phyloP scores from a whole-genome alignment of 2,113 vertebrate species.

The Phodopus roborovskii region DNA sequence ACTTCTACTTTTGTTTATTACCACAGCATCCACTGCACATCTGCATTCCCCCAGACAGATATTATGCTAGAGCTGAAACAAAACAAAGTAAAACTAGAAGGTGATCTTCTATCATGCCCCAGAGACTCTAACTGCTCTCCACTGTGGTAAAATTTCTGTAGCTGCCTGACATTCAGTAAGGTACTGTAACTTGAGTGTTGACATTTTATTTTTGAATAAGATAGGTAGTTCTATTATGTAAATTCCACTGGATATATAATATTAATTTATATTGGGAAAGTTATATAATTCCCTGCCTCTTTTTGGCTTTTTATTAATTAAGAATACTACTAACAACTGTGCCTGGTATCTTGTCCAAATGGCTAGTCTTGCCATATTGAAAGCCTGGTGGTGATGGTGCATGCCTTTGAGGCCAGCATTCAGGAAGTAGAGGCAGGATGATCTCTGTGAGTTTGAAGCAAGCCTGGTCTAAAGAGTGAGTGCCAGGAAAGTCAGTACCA shows the following conservation, averaged over 20 bases:
- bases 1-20: constrained; percentile 51
- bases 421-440: too few species aligned
- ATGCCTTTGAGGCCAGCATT: too few species aligned
- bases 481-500: too few species aligned
- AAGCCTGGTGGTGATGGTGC: background rate
- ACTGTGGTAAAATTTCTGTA: background rate
- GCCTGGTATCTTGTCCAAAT: too few species aligned
- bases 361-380: too few species aligned
- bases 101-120: background rate
- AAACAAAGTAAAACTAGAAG: background rate
- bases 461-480: too few species aligned
- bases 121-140: background rate
- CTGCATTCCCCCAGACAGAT: background rate
- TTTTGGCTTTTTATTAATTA: constrained; percentile 13
- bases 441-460: too few species aligned
- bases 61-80: constrained; percentile 3
- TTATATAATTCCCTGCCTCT: constrained; percentile 19
- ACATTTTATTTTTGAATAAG: background rate
- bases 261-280: background rate
- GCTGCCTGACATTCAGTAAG: background rate
- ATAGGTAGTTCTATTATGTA: background rate
- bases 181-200: background rate
- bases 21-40: background rate
- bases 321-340: background rate
- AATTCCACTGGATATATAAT: background rate